A percentile compares a stretch with the other conserved stretches of the same genome.
Conservation (phyloP, 2,113 vertebrate genomes). For the Melanocharis versteri region DNA sequence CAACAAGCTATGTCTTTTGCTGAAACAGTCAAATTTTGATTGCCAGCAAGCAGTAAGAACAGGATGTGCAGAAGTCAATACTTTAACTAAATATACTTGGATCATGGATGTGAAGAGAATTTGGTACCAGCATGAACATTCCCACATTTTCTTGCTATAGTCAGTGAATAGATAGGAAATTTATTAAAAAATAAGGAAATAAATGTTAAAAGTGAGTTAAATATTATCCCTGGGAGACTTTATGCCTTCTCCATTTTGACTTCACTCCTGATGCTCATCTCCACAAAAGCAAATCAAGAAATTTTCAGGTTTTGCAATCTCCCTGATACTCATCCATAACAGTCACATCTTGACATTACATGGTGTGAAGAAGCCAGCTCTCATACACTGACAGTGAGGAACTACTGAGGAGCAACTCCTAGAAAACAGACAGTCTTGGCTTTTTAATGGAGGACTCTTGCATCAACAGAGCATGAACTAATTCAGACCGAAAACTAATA, state of each 20-base stretch:
- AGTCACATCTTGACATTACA: not conserved
- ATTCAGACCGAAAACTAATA: not conserved
- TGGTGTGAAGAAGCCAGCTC: not conserved
- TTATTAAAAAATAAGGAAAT: not conserved
- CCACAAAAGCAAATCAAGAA: not conserved
- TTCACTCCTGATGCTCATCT: not conserved
- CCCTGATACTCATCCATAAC: not conserved
- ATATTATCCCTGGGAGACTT: not conserved
- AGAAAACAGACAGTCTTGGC: not conserved
- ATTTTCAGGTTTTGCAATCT: not conserved
- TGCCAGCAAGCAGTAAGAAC: not conserved
- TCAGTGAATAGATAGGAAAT: not conserved
- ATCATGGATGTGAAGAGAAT: not conserved
- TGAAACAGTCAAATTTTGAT: not conserved
- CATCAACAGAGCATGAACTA: not conserved
- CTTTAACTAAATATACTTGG: not conserved
- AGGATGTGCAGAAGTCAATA: not conserved
- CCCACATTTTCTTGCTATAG: not conserved
- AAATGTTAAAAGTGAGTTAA: not conserved
- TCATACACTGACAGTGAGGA: not conserved
- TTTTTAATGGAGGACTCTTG: not conserved
- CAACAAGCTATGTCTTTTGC: not conserved
- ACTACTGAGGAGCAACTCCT: not conserved
- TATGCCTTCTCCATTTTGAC: not conserved
- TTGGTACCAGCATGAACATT: not conserved